Percentiles rank a stretch among this genome's conserved stretches.
Conservation (phyloP, 64 coral and sea anemone genomes). For the Dendronephthya gigantea region DNA sequence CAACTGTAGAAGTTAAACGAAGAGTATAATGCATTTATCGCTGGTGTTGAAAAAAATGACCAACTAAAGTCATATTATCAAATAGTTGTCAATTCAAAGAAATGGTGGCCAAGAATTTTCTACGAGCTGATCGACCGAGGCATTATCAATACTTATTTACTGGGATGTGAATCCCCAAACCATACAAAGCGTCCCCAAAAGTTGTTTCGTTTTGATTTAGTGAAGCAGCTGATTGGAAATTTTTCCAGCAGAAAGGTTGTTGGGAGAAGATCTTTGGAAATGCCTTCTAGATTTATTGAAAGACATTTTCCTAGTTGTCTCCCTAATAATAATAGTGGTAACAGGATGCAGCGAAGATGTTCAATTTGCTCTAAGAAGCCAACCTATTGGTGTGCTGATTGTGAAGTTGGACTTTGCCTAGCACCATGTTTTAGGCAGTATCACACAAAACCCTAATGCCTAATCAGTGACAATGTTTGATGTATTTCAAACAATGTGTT, state of each 20-base stretch:
- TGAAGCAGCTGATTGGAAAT: conserved; percentile 28
- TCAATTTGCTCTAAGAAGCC: neutral
- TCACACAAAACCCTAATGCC: neutral
- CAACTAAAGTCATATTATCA: conserved; percentile 41
- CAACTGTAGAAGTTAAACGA: neutral
- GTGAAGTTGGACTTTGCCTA: neutral
- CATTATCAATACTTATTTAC: conserved; percentile 33
- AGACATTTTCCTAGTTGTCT: neutral
- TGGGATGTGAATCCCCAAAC: conserved; percentile 20
- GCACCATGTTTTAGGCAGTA: neutral
- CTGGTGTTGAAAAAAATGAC: conserved; percentile 41
- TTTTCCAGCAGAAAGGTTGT: conserved; percentile 7
- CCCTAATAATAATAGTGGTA: neutral
- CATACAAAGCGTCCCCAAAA: neutral
- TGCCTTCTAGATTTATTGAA: neutral
- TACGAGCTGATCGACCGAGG: conserved; percentile 42
- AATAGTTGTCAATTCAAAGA: conserved; percentile 17
- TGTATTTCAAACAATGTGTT: too few relatives aligned
- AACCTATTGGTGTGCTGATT: neutral
- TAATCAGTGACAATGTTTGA: too few relatives aligned
- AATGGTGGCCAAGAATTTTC: conserved; percentile 55
- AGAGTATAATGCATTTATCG: neutral
- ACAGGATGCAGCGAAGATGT: neutral
- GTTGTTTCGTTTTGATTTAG: conserved; percentile 25
- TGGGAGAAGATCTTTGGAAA: neutral